Percentiles rank a stretch among this genome's conserved stretches.
Conservation (phyloP, 2,113 vertebrate species). For the Sterna hirundo region DNA sequence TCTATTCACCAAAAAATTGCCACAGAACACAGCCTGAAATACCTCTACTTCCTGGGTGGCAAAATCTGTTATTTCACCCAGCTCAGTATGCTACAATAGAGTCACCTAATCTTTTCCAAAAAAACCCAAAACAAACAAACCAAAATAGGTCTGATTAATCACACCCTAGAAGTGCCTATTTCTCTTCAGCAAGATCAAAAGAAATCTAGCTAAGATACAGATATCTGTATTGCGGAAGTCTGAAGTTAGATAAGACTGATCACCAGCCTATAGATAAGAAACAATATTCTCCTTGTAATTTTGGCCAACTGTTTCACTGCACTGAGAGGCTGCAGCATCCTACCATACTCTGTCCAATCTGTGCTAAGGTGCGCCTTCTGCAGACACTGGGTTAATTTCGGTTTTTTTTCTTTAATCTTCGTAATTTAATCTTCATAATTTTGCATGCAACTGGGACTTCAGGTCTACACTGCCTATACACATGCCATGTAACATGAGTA, state of each 20-base stretch:
- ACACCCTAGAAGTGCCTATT: neutral
- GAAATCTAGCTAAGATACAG: neutral
- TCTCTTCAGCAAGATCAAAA: neutral
- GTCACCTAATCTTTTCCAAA: neutral
- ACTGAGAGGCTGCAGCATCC: neutral
- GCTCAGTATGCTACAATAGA: neutral
- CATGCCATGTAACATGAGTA: rapidly evolving
- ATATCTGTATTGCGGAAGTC: neutral
- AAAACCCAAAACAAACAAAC: neutral
- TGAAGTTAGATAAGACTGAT: neutral
- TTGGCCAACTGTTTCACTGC: neutral
- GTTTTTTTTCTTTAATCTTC: too few relatives aligned
- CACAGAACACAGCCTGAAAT: neutral
- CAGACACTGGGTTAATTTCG: neutral
- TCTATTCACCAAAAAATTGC: neutral
- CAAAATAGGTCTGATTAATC: neutral
- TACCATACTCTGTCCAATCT: neutral
- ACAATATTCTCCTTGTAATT: neutral
- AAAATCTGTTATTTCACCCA: neutral
- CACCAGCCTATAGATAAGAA: neutral
- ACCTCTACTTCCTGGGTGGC: neutral
- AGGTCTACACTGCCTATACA: rapidly evolving
- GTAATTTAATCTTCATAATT: neutral
- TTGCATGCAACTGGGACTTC: rapidly evolving
- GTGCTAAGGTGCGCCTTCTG: neutral